Evolutionary conservation across 2,113 vertebrate genomes (phyloP).

Genomic region (Rhadina sibilatrix): DNA sequence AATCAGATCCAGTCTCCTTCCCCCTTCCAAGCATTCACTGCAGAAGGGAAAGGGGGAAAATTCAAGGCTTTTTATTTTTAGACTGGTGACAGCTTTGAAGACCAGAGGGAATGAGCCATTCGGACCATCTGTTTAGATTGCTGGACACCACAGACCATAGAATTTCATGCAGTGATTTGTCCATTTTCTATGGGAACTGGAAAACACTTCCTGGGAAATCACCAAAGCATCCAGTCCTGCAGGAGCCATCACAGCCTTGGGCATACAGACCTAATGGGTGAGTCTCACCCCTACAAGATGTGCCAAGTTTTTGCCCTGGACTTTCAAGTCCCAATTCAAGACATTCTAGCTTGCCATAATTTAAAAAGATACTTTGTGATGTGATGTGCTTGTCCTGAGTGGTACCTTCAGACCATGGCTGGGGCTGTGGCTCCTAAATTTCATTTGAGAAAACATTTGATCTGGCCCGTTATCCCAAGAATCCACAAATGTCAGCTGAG

Average conservation of each 20-base stretch:
- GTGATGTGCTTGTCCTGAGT: background rate
- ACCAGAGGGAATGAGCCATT: background rate
- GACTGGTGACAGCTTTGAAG: background rate
- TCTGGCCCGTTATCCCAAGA: background rate
- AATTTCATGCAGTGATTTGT: background rate
- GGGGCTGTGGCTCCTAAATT: background rate
- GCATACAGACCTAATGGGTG: background rate
- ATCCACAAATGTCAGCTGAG: background rate
- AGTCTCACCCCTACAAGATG: background rate
- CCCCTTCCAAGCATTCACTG: background rate
- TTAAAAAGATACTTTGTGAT: background rate
- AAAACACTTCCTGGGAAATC: background rate
- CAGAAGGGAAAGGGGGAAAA: background rate
- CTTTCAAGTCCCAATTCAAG: background rate
- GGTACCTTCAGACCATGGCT: background rate
- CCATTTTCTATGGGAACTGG: background rate
- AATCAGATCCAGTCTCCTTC: constrained; percentile 48
- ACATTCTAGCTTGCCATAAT: background rate
- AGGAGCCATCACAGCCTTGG: background rate
- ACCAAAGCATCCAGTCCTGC: background rate
- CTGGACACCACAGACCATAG: background rate
- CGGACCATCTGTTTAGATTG: background rate
- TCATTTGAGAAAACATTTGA: background rate
- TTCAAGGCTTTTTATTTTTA: constrained; percentile 16
- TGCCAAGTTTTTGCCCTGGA: background rate